These are phyloP conservation scores for Napeogenes sylphis DNA, from an alignment of 2,888 invertebrate species.

Conservation along the genomic window DNA sequence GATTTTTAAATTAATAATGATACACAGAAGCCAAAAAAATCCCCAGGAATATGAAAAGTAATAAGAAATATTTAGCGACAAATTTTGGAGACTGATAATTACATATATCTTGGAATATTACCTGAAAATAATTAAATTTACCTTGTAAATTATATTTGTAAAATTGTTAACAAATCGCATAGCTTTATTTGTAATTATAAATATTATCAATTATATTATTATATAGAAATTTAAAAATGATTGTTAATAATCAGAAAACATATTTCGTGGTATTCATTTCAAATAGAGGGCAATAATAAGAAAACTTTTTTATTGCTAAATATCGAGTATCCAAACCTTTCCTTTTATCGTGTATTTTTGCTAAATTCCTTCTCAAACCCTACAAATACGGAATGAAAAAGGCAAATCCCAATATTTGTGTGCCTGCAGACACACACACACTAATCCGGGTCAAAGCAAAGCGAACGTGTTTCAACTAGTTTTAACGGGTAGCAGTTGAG, in stretches of 20 bases:
- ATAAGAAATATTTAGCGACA: no score
- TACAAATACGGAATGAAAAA: background rate
- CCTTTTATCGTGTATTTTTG: background rate
- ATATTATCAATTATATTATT: background rate
- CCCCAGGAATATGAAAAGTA: no score
- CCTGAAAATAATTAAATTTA: no score
- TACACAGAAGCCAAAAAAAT: no score
- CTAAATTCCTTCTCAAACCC: background rate
- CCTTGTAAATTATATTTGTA: no score
- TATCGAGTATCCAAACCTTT: background rate
- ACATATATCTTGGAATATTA: no score
- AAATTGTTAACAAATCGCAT: no score
- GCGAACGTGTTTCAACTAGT: no score
- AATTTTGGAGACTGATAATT: no score
- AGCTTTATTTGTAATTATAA: background rate
- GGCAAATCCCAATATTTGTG: background rate
- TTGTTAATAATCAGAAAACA: background rate
- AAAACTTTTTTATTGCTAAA: background rate
- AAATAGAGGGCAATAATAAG: background rate
- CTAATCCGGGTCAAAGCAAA: background rate
- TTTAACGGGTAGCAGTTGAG: background rate
- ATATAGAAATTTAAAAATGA: background rate
- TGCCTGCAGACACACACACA: constrained; percentile 5
- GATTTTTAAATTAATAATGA: no score
- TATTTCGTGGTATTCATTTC: background rate